phyloP scores from a whole-genome alignment of 2,113 vertebrate genomes.

The Crotalus helleri region DNA sequence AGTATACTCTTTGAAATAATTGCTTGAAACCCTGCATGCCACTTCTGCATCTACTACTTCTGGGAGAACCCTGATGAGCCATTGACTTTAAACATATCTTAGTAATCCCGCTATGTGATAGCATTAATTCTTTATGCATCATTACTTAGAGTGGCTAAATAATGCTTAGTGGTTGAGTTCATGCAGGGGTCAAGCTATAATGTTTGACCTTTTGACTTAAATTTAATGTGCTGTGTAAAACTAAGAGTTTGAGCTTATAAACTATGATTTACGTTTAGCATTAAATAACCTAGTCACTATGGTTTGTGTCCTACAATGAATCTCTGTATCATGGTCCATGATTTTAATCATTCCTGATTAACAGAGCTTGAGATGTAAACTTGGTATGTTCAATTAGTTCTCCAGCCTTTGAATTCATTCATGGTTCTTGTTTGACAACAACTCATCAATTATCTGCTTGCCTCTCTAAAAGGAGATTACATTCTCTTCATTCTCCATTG shows the following conservation, averaged over 20 bases:
- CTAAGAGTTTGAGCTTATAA: neutral
- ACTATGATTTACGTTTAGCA: neutral
- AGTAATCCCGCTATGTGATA: neutral
- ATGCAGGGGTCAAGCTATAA: neutral
- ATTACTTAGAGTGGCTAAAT: neutral
- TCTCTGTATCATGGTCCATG: neutral
- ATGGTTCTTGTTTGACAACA: neutral
- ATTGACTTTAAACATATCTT: neutral
- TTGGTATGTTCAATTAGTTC: neutral
- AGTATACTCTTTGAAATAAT: neutral
- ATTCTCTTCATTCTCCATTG: conserved; percentile 17
- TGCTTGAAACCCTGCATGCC: neutral
- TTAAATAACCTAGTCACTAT: neutral
- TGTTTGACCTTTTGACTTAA: neutral
- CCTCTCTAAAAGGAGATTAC: conserved; percentile 5
- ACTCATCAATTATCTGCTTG: conserved; percentile 1
- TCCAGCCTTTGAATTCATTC: neutral
- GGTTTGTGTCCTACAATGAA: neutral
- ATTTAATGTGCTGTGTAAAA: neutral
- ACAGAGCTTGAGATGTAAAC: neutral
- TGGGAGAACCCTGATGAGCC: neutral
- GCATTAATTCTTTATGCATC: neutral
- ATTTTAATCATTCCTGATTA: neutral
- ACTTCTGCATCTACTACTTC: neutral
- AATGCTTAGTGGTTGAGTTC: neutral